Evolutionary conservation across 1,140 invertebrate species (phyloP), one percentile per base, ranked within the genome.

Genomic region (Penaeus indicus): DNA sequence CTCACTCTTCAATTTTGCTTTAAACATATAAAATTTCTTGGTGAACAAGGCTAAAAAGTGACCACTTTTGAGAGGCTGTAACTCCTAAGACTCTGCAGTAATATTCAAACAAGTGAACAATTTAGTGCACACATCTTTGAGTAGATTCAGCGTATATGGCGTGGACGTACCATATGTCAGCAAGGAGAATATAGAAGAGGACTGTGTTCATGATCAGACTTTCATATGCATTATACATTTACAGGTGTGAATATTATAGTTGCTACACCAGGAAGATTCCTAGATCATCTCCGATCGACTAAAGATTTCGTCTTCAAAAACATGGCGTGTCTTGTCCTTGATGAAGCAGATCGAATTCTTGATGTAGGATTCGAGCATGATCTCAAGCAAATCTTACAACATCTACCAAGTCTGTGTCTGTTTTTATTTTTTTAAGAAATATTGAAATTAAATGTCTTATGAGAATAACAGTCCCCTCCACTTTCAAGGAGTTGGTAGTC

Each of bases 291-390:
- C 86, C 97, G 98, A 94, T 99, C 99, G 92, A 99, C 98, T 0
- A 95, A 97, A 5, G 96, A 98, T 90, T 99, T 99, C 92, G 92
- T 99, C 54, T 98, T 95, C 90, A 99, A 99, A 94, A 99, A 99
- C 93, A 94, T 99, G 13, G 97, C 99, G 91, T 99, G 98, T 94
- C 93, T 99, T 11, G 95, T 99, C 38, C 99, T 99, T 92, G 99
- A 99, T 94, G 99, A 99, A 94, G 98, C 99, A 75, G 99, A 99
- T 94, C 94, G 98, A 92, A 99, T 99, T 92, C 93, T 99, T 84
- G 98, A 99, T 92, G 97, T 99, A 93, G 99, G 99, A 89, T 99
- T 99, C 93, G 99, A 99, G 94, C 97, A 99, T 92, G 99, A 99
- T 93, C 95, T 99, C 92, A 98, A 98, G 92, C 96, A 98, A 94